Evolutionary conservation across 2,113 vertebrate species (phyloP).

Genomic region (Pseudonaja textilis): DNA sequence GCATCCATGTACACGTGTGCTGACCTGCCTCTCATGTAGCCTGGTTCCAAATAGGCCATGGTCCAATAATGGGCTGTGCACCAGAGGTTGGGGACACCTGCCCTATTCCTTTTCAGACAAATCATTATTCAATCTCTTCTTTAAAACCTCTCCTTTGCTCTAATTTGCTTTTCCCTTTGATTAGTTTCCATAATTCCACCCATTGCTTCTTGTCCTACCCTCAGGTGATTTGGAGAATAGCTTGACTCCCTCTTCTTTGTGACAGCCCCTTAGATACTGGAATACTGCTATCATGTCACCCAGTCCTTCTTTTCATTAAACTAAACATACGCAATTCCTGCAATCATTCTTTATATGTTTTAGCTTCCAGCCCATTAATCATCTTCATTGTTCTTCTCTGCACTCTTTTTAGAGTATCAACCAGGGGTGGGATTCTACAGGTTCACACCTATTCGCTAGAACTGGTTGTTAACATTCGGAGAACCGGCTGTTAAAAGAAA

Average conservation of each 20-base stretch:
- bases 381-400: neutral
- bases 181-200: neutral
- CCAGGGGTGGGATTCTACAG: too few relatives aligned
- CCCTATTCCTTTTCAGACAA: neutral
- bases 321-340: neutral
- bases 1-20: too few relatives aligned
- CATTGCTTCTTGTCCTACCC: neutral
- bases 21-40: too few relatives aligned
- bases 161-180: neutral
- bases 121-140: neutral
- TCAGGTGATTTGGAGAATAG: neutral
- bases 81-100: too few relatives aligned
- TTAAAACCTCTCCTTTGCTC: neutral
- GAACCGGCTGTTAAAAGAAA: too few relatives aligned
- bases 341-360: neutral
- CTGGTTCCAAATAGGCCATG: too few relatives aligned
- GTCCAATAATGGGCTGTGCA: too few relatives aligned
- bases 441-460: too few relatives aligned
- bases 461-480: too few relatives aligned
- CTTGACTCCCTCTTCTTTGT: neutral
- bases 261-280: neutral
- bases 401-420: neutral
- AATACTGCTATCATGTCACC: neutral
- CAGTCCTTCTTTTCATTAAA: too few relatives aligned
- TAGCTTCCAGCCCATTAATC: neutral